Evolutionary conservation across 2,888 invertebrate genomes (phyloP).

Genomic region (Trissoscelio sp.): DNA sequence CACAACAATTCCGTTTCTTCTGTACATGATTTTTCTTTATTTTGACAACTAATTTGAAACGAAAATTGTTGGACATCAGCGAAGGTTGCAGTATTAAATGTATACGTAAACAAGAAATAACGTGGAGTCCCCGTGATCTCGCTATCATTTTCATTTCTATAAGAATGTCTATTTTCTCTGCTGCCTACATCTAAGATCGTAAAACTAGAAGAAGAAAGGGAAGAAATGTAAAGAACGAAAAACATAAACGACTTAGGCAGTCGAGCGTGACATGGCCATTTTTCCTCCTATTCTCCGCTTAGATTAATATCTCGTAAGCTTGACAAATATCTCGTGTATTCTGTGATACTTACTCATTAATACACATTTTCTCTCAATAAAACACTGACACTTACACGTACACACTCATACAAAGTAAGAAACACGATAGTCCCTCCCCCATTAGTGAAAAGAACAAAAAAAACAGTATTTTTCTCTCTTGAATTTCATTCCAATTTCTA

Average conservation of each 20-base stretch:
- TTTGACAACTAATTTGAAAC: constrained; percentile 38
- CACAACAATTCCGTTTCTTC: too few relatives aligned
- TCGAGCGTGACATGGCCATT: constrained; percentile 72
- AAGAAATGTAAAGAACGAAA: constrained; percentile 17
- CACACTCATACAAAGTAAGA: constrained; percentile 66
- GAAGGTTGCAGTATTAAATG: constrained; percentile 64
- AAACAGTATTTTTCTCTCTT: constrained; percentile 79
- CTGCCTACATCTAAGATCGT: constrained; percentile 73
- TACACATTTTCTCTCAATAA: constrained; percentile 69
- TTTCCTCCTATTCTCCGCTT: constrained; percentile 80
- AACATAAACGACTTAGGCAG: constrained; percentile 42
- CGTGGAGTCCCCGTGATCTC: constrained; percentile 71
- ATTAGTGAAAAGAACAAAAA: constrained; percentile 18
- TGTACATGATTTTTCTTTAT: too few relatives aligned
- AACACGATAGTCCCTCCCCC: constrained; percentile 71
- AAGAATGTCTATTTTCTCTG: constrained; percentile 77
- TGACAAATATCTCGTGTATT: constrained; percentile 82
- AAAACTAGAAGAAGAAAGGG: constrained; percentile 46
- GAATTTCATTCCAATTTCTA: constrained; percentile 75
- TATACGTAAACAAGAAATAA: constrained; percentile 60
- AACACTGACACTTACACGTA: constrained; percentile 42
- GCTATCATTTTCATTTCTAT: constrained; percentile 73
- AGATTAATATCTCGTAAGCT: constrained; percentile 81
- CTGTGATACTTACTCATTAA: constrained; percentile 82
- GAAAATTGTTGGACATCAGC: constrained; percentile 49